Evolutionary conservation across 2,797 vertebrate genomes (phyloP).

Genomic region (Hippopotamyrus pictus): DNA sequence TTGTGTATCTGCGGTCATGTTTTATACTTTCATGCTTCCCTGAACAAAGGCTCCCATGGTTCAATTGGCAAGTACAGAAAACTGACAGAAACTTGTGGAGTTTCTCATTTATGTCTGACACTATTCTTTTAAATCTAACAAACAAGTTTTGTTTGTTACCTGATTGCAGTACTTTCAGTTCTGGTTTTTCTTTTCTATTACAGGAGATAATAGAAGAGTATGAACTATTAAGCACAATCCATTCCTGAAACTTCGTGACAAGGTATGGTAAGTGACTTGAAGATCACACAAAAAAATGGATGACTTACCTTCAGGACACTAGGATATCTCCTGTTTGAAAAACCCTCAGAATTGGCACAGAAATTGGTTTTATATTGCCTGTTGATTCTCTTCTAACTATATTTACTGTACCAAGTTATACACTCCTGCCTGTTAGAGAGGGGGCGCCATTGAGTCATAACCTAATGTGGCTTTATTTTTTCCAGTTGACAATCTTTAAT

Average conservation of each 20-base stretch:
- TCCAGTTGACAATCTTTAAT: not conserved
- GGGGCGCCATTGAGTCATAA: not conserved
- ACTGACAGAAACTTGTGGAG: conserved; percentile 2
- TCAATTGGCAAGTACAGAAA: not conserved
- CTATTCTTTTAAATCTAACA: not conserved
- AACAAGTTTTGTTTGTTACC: not conserved
- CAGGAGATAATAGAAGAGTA: conserved; percentile 11
- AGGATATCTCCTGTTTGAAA: not conserved
- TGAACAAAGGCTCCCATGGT: conserved; percentile 13
- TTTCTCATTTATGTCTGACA: not conserved
- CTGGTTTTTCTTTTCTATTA: conserved; percentile 14
- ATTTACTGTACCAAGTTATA: not conserved
- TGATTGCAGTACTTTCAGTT: not conserved
- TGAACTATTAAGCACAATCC: not conserved
- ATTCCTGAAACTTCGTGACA: conserved; percentile 1
- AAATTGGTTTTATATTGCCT: not conserved
- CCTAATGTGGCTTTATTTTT: not conserved
- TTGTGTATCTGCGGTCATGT: conserved; percentile 22
- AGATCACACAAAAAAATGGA: not conserved
- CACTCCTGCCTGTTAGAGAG: not conserved
- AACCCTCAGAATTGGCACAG: not conserved
- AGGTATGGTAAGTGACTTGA: conserved; percentile 15
- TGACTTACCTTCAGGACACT: not conserved
- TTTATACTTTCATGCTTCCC: conserved; percentile 14
- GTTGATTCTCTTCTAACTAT: not conserved